A percentile compares a stretch with the other conserved stretches of the same genome.
Evolutionary conservation across 1,140 invertebrate species (phyloP).

Genomic region (Nasonia longicornis): DNA sequence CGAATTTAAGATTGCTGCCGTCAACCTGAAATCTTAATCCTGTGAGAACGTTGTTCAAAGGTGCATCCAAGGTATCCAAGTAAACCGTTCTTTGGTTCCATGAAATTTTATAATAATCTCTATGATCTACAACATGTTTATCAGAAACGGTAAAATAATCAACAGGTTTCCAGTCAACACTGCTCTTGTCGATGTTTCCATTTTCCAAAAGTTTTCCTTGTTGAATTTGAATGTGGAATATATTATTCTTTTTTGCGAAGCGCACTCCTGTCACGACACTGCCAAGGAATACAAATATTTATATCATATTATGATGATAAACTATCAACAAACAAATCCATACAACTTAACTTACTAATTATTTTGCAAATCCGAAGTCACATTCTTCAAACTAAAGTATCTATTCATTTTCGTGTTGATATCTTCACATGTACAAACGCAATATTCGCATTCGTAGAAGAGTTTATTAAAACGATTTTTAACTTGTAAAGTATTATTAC

Average conservation of each 20-base stretch:
- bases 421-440: not conserved
- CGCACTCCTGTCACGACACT: not conserved
- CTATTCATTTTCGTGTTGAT: not conserved
- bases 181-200: not conserved
- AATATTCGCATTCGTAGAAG: not conserved
- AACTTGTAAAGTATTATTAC: not conserved
- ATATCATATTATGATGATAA: no score
- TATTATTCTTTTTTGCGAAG: not conserved
- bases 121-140: not conserved
- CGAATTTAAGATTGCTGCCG: not conserved
- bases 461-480: not conserved
- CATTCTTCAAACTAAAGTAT: not conserved
- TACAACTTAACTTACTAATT: not conserved
- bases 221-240: slow-evolving; percentile 14
- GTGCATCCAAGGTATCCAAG: not conserved
- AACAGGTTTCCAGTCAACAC: not conserved
- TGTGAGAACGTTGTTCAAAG: not conserved
- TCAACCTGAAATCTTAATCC: not conserved
- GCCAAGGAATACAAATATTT: not conserved
- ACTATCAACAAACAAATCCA: no score
- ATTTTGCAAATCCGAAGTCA: not conserved
- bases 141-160: not conserved
- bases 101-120: not conserved
- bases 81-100: not conserved
- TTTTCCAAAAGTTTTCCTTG: not conserved